Evolutionary conservation across 2,113 vertebrate genomes (phyloP).

Genomic region (Mormyrus iriodes): DNA sequence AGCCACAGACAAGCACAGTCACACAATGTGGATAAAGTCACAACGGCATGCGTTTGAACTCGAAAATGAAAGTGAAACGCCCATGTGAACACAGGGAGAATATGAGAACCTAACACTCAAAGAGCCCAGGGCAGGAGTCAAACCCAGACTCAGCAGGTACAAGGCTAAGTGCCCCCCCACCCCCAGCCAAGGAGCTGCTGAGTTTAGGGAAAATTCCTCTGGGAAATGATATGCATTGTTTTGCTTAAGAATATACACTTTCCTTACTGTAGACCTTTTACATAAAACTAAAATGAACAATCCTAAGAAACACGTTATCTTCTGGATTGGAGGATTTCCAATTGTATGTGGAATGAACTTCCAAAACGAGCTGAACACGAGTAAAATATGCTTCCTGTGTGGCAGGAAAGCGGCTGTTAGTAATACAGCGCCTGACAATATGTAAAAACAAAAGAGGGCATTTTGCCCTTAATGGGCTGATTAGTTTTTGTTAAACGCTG

Average conservation of each 20-base stretch:
- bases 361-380: neutral
- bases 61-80: neutral
- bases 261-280: neutral
- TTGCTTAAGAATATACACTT: neutral
- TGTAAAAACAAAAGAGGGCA: neutral
- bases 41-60: neutral
- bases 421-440: neutral
- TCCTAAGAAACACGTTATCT: neutral
- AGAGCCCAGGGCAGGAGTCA: neutral
- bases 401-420: neutral
- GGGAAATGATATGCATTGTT: neutral
- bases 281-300: neutral
- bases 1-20: neutral
- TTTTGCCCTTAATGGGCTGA: neutral
- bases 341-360: neutral
- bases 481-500: neutral
- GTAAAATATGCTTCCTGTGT: neutral
- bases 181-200: neutral
- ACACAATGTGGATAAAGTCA: neutral
- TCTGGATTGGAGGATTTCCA: neutral
- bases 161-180: neutral
- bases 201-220: neutral
- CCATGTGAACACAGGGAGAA: neutral
- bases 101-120: neutral
- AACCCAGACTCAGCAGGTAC: no score